Percentiles rank a stretch among this genome's conserved stretches.
phyloP scores from a whole-genome alignment of 2,888 invertebrate species.

The Cephus sareptanus region DNA sequence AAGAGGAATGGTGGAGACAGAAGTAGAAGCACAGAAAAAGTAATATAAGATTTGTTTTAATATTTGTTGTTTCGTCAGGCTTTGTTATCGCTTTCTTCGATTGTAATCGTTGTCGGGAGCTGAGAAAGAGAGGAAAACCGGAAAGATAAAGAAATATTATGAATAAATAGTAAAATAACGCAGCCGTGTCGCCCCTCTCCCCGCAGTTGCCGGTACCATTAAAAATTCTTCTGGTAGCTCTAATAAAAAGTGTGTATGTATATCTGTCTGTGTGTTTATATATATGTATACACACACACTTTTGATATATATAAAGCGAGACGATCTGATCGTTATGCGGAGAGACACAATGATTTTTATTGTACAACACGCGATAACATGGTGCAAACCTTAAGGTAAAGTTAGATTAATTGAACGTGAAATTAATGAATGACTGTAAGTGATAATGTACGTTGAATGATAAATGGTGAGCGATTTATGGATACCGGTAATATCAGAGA shows the following conservation, averaged over 20 bases:
- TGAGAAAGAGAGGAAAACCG: not conserved
- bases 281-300: not conserved
- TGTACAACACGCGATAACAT: not conserved
- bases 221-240: not conserved
- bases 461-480: not conserved
- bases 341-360: not conserved
- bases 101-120: not conserved
- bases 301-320: not conserved
- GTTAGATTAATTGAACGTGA: not conserved
- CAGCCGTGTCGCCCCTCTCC: not conserved
- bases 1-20: not conserved
- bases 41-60: not conserved
- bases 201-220: not conserved
- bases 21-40: not conserved
- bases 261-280: not conserved
- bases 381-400: not conserved
- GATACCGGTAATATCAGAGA: not conserved
- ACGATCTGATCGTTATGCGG: not conserved
- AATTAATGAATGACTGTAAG: not conserved
- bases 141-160: not conserved
- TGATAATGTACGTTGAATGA: not conserved
- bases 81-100: not conserved
- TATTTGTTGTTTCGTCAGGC: not conserved
- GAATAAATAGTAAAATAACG: not conserved
- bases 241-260: not conserved